phyloP scores from a whole-genome alignment of 2,797 vertebrate genomes.

The Crocodylus rhombifer region DNA sequence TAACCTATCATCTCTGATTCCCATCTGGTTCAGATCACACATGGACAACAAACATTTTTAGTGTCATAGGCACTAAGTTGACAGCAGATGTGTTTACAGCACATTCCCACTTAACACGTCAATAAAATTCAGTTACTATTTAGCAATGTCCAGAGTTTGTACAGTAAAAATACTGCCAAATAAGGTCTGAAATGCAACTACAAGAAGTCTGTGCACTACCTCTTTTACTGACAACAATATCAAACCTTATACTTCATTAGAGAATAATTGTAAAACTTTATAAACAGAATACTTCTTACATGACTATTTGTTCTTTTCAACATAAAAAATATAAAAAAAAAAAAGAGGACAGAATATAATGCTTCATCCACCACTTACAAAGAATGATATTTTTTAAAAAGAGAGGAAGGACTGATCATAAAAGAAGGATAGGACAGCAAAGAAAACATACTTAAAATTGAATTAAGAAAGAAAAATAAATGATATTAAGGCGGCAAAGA shows the following conservation, averaged over 20 bases:
- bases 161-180: neutral
- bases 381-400: neutral
- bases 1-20: neutral
- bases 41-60: neutral
- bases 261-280: neutral
- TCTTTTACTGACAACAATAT: neutral
- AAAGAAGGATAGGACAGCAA: neutral
- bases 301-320: neutral
- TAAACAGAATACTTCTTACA: slow-evolving; percentile 12
- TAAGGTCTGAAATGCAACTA: neutral
- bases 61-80: neutral
- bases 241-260: neutral
- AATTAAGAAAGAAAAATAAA: neutral
- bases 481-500: neutral
- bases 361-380: neutral
- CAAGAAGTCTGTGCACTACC: neutral
- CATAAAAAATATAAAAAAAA: neutral
- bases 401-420: neutral
- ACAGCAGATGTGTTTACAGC: neutral
- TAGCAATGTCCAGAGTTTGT: neutral
- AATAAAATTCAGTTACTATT: neutral
- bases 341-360: neutral
- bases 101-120: neutral
- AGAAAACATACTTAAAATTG: neutral
- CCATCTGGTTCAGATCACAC: neutral